Percentiles rank a stretch among this genome's conserved stretches.
Evolutionary conservation across 2,888 invertebrate species (phyloP).

Genomic region (Steinernema hermaphroditum): DNA sequence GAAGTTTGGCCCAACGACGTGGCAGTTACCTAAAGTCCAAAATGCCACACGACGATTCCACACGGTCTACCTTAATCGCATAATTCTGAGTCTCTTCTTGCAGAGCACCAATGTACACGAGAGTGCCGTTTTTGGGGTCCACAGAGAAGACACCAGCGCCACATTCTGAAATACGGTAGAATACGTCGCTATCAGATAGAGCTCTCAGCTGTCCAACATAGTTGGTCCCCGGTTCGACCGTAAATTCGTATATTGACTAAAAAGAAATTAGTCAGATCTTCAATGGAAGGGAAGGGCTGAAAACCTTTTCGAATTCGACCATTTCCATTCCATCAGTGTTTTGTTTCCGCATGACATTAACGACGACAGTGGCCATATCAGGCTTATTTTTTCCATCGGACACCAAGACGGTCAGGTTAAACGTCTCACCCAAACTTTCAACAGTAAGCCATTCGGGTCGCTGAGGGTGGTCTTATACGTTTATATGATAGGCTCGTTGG

Average conservation of each 20-base stretch:
- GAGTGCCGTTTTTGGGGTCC: background rate
- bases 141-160: conserved; percentile 1
- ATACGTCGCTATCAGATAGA: background rate
- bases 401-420: conserved; percentile 1
- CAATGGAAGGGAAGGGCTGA: too few species aligned
- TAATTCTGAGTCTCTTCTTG: conserved; percentile 12
- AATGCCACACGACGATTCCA: background rate
- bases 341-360: background rate
- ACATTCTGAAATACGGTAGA: conserved; percentile 15
- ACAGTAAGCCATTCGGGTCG: conserved; percentile 2
- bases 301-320: conserved; percentile 9
- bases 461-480: background rate
- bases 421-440: background rate
- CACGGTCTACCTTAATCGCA: conserved; percentile 14
- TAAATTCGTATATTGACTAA: background rate
- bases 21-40: background rate
- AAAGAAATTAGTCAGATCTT: background rate
- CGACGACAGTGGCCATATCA: background rate
- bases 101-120: background rate
- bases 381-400: conserved; percentile 22
- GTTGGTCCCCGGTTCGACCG: background rate
- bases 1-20: background rate
- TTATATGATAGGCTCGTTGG: too few species aligned
- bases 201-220: conserved; percentile 2
- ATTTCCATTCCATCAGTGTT: background rate